Evolutionary conservation across 2,113 vertebrate species (phyloP), one percentile per base, ranked within the genome.

Genomic region (Lanius collurio): DNA sequence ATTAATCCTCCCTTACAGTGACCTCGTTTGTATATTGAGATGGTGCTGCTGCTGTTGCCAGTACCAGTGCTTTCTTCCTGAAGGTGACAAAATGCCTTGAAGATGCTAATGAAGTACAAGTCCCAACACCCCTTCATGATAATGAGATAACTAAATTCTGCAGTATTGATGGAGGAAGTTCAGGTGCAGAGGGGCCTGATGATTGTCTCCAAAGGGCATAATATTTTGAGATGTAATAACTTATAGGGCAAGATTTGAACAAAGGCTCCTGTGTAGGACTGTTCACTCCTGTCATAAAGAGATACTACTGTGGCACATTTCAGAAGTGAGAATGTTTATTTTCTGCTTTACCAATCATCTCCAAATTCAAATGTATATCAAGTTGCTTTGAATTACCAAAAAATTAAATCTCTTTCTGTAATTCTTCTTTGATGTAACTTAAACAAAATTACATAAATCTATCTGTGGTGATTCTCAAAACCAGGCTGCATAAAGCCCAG

Each of bases 51-150:
- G 59, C 68, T 90, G 33, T 56, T 82, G 52, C 44, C 49, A 56
- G 27, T 73, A 69, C 46, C 57, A 39, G 37, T 55, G 63, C 37
- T 73, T 86, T 82, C 56, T 35, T 89, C 55, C 83, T 84, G 87
- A 87, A 94, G 57, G 65, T 82, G 77, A 81, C 69, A 94, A 94
- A 94, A 82, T 50, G 28, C 65, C 60, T 87, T 73, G n/a, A 84
- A 91, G 65, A 87, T 52, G 62, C 37, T 89, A 95, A 94, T 91
- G 88, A 92, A 95, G 42, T 63, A 67, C 52, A 63, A 92, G 41
- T 91, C 80, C 52, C 52, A 89, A 37, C 69, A 95, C 41, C 44
- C 53, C 87, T 94, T 50, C 62, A 89, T 83, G 62, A 42, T 69
- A 94, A 95, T 95, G 88, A 94, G 39, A 62, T 35, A 76, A 73